Percentiles rank a stretch among this genome's conserved stretches.
Conservation (phyloP, 2,797 vertebrate species). For the Echiichthys vipera region DNA sequence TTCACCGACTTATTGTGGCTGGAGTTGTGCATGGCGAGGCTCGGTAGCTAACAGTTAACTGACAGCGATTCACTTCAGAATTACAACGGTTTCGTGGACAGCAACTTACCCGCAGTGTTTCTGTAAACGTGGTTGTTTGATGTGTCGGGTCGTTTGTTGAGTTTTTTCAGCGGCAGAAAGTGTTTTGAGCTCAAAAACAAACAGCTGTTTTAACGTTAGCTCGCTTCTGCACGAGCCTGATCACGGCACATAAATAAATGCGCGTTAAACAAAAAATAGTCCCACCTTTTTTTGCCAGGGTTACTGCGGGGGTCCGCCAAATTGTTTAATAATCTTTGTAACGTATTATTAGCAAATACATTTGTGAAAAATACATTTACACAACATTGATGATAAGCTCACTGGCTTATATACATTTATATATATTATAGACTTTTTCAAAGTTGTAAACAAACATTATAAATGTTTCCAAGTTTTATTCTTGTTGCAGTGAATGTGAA, state of each 20-base stretch:
- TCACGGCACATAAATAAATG: conserved; percentile 15
- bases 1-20: neutral
- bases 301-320: too few relatives aligned
- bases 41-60: conserved; percentile 44
- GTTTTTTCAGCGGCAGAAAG: neutral
- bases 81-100: too few relatives aligned
- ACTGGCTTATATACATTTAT: too few relatives aligned
- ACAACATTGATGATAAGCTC: too few relatives aligned
- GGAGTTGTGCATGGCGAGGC: conserved; percentile 32
- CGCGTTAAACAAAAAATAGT: conserved; percentile 21
- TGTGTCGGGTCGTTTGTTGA: neutral
- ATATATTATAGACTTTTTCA: too few relatives aligned
- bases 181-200: conserved; percentile 11
- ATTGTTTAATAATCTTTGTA: too few relatives aligned
- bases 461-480: too few relatives aligned
- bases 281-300: too few relatives aligned
- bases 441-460: too few relatives aligned
- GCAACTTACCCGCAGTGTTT: neutral
- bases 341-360: too few relatives aligned
- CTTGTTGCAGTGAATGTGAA: too few relatives aligned
- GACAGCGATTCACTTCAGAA: neutral
- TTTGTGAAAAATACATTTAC: too few relatives aligned
- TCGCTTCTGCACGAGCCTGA: neutral
- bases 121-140: neutral
- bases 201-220: conserved; percentile 54